Conservation (phyloP, 92 coral and sea anemone genomes). For the Epizoanthus scotinus region DNA sequence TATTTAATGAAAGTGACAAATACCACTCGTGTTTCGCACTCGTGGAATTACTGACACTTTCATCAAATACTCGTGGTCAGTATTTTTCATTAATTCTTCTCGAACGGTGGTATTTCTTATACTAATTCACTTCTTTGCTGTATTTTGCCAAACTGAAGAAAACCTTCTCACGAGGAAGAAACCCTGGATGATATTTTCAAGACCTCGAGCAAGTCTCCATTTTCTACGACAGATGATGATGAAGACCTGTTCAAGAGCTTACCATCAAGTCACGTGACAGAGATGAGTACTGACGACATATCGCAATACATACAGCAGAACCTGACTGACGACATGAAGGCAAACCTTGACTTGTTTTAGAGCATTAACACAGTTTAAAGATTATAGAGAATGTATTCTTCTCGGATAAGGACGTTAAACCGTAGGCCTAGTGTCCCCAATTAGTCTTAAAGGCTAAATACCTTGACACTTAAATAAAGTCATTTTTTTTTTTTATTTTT, state of each 20-base stretch:
- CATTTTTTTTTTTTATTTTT: background rate
- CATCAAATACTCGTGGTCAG: too few species aligned
- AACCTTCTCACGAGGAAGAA: conserved; percentile 73
- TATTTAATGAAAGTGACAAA: too few species aligned
- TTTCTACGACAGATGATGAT: conserved; percentile 71
- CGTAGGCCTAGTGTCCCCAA: too few species aligned
- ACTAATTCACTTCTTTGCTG: background rate
- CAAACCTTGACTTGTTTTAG: conserved; percentile 79
- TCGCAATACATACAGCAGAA: conserved; percentile 92
- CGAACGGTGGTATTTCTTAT: too few species aligned
- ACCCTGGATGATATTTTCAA: conserved; percentile 94
- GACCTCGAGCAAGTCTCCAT: conserved; percentile 53
- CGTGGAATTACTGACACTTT: too few species aligned
- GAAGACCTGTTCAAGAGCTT: conserved; percentile 75
- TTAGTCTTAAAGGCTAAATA: too few species aligned
- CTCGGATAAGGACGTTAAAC: background rate
- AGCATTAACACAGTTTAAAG: background rate
- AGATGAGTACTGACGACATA: conserved; percentile 83
- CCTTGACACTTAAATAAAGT: too few species aligned
- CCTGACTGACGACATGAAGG: conserved; percentile 52
- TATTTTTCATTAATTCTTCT: too few species aligned
- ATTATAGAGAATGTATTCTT: too few species aligned
- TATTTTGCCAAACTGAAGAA: conserved; percentile 34
- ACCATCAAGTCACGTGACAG: conserved; percentile 32
- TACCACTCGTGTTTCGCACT: too few species aligned